Percentiles rank a stretch among this genome's conserved stretches.
Evolutionary conservation across 2,888 invertebrate species (phyloP).

Genomic region (Aphidius colemani): DNA sequence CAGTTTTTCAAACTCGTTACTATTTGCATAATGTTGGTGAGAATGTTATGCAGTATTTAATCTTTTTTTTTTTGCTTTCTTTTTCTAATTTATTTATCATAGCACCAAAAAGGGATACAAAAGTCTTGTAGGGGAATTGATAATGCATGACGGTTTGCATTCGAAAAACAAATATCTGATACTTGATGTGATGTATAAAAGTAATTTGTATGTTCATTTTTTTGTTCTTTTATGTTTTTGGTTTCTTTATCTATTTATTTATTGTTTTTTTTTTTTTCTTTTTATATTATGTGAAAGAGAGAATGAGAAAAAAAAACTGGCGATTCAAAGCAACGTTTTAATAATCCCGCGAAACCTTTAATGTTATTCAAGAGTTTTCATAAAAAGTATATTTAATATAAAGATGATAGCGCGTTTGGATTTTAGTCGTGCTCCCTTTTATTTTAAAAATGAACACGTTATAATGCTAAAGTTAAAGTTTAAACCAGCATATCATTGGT

Average conservation of each 20-base stretch:
- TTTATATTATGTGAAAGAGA: background rate
- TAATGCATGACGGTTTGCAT: background rate
- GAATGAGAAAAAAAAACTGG: conserved; percentile 2
- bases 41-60: conserved; percentile 38
- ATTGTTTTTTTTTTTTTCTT: conserved; percentile 1
- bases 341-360: conserved; percentile 16
- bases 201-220: background rate
- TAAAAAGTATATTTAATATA: background rate
- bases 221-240: background rate
- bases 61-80: conserved; percentile 7
- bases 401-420: conserved; percentile 33
- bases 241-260: background rate
- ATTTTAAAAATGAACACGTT: conserved; percentile 32
- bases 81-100: background rate
- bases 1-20: background rate
- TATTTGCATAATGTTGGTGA: conserved; percentile 51
- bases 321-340: background rate
- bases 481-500: conserved; percentile 49
- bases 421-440: conserved; percentile 42
- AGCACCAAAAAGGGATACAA: background rate
- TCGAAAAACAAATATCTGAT: background rate
- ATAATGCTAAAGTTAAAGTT: conserved; percentile 49
- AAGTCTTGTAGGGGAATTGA: background rate
- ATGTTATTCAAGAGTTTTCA: conserved; percentile 26
- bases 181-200: too few species aligned